These are phyloP conservation scores for Aradophagus sp. DNA, from an alignment of 1,140 invertebrate species.

Conservation along the genomic window DNA sequence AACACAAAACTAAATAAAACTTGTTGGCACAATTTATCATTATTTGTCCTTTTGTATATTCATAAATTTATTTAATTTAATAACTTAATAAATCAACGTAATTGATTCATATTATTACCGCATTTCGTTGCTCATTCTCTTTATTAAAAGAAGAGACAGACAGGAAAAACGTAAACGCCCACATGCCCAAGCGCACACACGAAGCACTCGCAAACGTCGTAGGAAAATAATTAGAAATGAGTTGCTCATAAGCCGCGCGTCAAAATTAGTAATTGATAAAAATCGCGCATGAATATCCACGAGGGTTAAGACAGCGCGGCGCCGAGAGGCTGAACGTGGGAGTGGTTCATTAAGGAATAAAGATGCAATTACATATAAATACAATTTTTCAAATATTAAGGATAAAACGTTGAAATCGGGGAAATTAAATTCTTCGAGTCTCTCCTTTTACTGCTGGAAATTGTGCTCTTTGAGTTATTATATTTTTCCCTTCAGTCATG, in stretches of 20 bases:
- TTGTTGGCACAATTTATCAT: conserved; percentile 53
- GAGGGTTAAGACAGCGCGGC: conserved; percentile 7
- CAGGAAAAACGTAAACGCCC: conserved; percentile 15
- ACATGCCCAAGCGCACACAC: conserved; percentile 5
- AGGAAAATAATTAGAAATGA: conserved; percentile 37
- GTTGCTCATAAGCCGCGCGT: conserved; percentile 4
- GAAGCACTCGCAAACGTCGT: not conserved
- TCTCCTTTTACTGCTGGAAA: conserved; percentile 44
- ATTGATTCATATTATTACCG: conserved; percentile 48
- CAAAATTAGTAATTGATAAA: conserved; percentile 33
- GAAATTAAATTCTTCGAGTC: conserved; percentile 45
- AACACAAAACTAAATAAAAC: conserved; percentile 46
- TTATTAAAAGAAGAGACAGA: conserved; percentile 32
- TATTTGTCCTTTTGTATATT: conserved; percentile 43
- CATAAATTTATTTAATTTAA: conserved; percentile 56
- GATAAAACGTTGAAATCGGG: conserved; percentile 46
- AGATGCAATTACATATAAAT: conserved; percentile 42
- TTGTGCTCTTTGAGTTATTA: conserved; percentile 51
- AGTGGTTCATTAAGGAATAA: conserved; percentile 43
- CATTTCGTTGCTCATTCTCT: conserved; percentile 40
- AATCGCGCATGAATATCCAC: conserved; percentile 19
- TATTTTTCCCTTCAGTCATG: conserved; percentile 39
- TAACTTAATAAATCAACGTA: conserved; percentile 54
- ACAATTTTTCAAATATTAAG: conserved; percentile 40
- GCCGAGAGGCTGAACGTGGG: conserved; percentile 10